Evolutionary conservation across 2,797 vertebrate species (phyloP).

Genomic region (Pristis pectinata): DNA sequence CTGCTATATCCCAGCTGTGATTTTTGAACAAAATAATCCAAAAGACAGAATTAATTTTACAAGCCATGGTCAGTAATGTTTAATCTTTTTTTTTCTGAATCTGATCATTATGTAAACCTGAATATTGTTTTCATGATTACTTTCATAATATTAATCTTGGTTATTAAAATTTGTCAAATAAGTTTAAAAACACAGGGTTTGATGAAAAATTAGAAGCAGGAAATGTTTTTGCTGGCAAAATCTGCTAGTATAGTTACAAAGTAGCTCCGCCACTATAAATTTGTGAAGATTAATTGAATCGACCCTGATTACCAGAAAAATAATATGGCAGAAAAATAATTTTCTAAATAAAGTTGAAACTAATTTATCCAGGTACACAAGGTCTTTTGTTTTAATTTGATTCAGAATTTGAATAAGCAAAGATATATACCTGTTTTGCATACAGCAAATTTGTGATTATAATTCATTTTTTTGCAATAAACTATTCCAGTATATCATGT

Average conservation of each 20-base stretch:
- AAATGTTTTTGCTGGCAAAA: background rate
- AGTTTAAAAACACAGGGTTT: background rate
- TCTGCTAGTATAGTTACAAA: background rate
- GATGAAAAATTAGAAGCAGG: background rate
- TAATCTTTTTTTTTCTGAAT: background rate
- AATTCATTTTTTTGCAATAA: background rate
- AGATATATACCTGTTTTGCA: background rate
- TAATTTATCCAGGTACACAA: background rate
- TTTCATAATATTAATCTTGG: conserved; percentile 4
- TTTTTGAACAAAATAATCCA: background rate
- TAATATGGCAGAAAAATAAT: background rate
- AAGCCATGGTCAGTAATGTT: conserved; percentile 10
- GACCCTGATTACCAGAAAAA: background rate
- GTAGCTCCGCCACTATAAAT: background rate
- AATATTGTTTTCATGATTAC: background rate
- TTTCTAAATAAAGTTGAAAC: background rate
- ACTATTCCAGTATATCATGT: background rate
- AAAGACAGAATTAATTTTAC: background rate
- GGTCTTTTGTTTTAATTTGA: background rate
- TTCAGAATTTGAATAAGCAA: background rate
- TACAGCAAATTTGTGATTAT: background rate
- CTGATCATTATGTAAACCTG: background rate
- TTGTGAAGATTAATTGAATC: background rate
- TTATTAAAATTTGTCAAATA: background rate
- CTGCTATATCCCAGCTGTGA: background rate